Evolutionary conservation across 2,888 invertebrate species (phyloP).

Genomic region (Leistus spinibarbis): DNA sequence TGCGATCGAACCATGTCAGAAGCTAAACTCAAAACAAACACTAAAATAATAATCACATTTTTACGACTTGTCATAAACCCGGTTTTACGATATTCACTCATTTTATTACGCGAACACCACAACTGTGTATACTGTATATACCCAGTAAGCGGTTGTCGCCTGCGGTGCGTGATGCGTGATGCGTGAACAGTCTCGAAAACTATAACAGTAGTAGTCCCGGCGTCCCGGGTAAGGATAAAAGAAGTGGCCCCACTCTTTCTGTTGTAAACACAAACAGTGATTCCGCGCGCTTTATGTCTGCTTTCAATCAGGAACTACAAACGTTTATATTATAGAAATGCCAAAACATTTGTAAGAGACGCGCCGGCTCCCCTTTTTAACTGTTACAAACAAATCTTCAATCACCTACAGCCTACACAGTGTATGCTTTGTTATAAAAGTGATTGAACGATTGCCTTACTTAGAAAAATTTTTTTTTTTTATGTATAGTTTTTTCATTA

Average conservation of each 20-base stretch:
- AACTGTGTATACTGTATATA: too few relatives aligned
- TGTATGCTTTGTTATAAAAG: background rate
- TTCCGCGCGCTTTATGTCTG: slow-evolving; percentile 32
- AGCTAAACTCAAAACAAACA: slow-evolving; percentile 14
- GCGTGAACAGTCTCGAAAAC: background rate
- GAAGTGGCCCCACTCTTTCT: slow-evolving; percentile 26
- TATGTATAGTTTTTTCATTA: too few relatives aligned
- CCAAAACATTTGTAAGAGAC: slow-evolving; percentile 33
- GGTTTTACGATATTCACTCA: slow-evolving; percentile 7
- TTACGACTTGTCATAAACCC: slow-evolving; percentile 19
- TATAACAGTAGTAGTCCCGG: background rate
- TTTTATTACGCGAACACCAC: slow-evolving; percentile 23
- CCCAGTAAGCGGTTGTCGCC: too few relatives aligned
- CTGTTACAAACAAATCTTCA: background rate
- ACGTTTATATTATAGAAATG: slow-evolving; percentile 38
- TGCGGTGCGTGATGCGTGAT: too few relatives aligned
- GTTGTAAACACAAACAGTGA: slow-evolving; percentile 5
- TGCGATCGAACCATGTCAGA: background rate
- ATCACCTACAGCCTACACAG: background rate
- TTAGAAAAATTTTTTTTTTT: too few relatives aligned
- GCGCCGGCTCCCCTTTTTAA: background rate
- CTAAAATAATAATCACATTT: slow-evolving; percentile 16
- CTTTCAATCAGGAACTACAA: slow-evolving; percentile 36
- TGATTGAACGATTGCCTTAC: too few relatives aligned
- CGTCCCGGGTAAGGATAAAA: slow-evolving; percentile 15